These are phyloP conservation scores for Styela plicata DNA, from an alignment of 23 tunicate species.

Conservation along the genomic window DNA sequence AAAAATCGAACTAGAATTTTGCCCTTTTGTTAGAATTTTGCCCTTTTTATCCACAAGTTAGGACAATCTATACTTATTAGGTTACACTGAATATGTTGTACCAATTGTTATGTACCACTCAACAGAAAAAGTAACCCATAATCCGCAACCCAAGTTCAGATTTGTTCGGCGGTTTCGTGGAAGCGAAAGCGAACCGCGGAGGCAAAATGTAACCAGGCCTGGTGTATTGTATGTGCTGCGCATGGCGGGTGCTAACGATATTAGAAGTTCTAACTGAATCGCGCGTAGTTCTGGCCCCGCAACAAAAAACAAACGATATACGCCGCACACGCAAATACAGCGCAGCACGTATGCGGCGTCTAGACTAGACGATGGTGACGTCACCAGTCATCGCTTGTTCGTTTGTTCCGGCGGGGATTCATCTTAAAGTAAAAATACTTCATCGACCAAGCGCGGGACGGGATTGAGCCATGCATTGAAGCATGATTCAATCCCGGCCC, in stretches of 20 bases:
- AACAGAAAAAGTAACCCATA: too few relatives aligned
- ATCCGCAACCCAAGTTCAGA: neutral
- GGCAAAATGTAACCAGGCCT: too few relatives aligned
- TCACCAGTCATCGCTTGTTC: neutral
- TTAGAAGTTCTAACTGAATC: neutral
- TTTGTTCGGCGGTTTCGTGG: neutral
- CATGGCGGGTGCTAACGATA: neutral
- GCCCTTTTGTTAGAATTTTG: too few relatives aligned
- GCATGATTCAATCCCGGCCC: too few relatives aligned
- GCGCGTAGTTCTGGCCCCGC: neutral
- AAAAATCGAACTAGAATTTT: too few relatives aligned
- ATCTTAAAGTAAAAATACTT: neutral
- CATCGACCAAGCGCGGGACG: neutral
- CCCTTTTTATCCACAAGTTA: too few relatives aligned
- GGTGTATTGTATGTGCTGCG: neutral
- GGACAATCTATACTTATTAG: too few relatives aligned
- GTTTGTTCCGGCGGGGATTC: neutral
- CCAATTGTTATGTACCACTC: too few relatives aligned
- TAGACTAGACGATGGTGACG: neutral
- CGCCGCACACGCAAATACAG: neutral
- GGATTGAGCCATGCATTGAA: too few relatives aligned
- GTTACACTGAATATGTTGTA: too few relatives aligned
- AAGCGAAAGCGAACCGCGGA: neutral
- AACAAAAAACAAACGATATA: neutral
- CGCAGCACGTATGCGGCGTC: neutral